These are phyloP conservation scores for Drosophila anceps DNA, from an alignment of 2,888 invertebrate genomes.

Conservation along the genomic window DNA sequence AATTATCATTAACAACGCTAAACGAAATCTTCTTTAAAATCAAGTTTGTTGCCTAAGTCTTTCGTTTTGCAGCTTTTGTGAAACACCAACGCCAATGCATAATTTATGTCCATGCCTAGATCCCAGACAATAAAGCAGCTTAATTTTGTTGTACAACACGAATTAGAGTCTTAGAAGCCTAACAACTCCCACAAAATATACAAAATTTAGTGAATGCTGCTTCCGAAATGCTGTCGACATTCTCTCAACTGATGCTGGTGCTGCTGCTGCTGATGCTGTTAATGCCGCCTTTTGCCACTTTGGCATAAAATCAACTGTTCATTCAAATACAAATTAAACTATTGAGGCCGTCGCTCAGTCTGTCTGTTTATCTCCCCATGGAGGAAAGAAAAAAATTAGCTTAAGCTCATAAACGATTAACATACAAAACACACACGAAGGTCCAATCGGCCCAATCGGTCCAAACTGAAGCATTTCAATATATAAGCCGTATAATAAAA, in stretches of 20 bases:
- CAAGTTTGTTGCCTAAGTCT: constrained; percentile 68
- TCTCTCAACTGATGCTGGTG: constrained; percentile 24
- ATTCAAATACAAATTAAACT: constrained; percentile 82
- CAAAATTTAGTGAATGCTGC: constrained; percentile 36
- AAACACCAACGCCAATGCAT: constrained; percentile 54
- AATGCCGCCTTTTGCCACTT: constrained; percentile 67
- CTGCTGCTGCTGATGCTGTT: constrained; percentile 12
- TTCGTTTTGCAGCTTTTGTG: constrained; percentile 39
- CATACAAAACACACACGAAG: constrained; percentile 81
- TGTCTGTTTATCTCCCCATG: constrained; percentile 27
- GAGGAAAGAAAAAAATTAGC: constrained; percentile 50
- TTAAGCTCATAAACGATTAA: constrained; percentile 80
- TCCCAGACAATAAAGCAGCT: constrained; percentile 55
- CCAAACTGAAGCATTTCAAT: constrained; percentile 77
- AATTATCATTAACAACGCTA: constrained; percentile 12
- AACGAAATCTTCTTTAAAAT: constrained; percentile 12
- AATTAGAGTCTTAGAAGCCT: constrained; percentile 62
- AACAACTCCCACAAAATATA: constrained; percentile 67
- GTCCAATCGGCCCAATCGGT: constrained; percentile 59
- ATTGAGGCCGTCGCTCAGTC: constrained; percentile 65
- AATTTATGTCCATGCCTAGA: constrained; percentile 56
- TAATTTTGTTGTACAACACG: constrained; percentile 64
- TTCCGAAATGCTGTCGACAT: constrained; percentile 59
- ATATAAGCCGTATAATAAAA: constrained; percentile 79
- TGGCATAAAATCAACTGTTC: constrained; percentile 82